Evolutionary conservation across 2,797 vertebrate species (phyloP).

Genomic region (Staurois parvus): DNA sequence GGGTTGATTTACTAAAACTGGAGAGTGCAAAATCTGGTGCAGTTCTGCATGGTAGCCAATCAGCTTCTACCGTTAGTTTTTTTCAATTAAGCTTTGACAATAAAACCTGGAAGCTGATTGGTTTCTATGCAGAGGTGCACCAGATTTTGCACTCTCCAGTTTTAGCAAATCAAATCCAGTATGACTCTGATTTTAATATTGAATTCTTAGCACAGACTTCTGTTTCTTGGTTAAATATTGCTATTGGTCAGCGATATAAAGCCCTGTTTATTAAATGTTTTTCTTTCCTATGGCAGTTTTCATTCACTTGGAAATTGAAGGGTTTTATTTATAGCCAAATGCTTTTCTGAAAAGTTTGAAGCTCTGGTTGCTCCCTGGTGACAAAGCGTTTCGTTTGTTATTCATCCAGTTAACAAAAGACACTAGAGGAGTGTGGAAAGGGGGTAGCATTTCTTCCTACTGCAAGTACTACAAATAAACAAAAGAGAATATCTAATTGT

Average conservation of each 20-base stretch:
- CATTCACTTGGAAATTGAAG: neutral
- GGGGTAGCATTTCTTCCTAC: slow-evolving; percentile 1
- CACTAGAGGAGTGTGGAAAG: neutral
- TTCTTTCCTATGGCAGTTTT: neutral
- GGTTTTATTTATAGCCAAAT: neutral
- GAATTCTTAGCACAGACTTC: no score
- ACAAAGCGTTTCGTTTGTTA: slow-evolving; percentile 39
- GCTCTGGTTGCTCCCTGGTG: neutral
- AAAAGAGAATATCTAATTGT: slow-evolving; percentile 30
- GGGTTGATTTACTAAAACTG: no score
- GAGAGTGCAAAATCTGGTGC: no score
- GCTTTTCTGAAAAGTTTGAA: neutral
- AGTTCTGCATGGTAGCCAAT: no score
- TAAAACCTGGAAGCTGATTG: no score
- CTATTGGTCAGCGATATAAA: neutral
- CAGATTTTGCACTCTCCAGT: no score
- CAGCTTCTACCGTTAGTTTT: no score
- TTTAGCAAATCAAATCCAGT: no score
- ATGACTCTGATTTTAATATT: no score
- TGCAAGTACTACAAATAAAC: slow-evolving; percentile 32
- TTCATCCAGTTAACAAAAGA: slow-evolving; percentile 16
- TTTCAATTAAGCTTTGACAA: no score
- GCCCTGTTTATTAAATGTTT: neutral
- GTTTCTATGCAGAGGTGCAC: no score
- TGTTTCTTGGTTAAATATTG: no score